A percentile compares a stretch with the other conserved stretches of the same genome.
Conservation (phyloP, 1,140 invertebrate genomes). For the Bathynomus jamesi region DNA sequence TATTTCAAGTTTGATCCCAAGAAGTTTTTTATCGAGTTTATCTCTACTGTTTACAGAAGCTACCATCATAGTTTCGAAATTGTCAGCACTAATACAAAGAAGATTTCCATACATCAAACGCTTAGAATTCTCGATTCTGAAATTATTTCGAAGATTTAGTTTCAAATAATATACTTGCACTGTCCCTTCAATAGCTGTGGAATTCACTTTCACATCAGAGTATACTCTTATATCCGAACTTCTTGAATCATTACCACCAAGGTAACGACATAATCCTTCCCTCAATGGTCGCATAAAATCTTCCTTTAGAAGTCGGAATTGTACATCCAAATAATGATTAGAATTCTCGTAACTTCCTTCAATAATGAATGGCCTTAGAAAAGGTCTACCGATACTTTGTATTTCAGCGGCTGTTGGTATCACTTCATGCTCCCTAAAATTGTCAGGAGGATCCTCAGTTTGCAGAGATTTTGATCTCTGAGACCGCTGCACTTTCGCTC, state of each 20-base stretch:
- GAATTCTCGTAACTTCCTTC: constrained; percentile 53
- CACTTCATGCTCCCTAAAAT: neutral
- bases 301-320: constrained; percentile 64
- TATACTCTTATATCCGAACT: constrained; percentile 23
- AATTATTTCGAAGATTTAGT: constrained; percentile 14
- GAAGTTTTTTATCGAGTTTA: constrained; percentile 45
- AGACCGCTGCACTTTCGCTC: neutral
- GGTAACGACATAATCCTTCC: constrained; percentile 12
- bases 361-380: constrained; percentile 53
- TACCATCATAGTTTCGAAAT: constrained; percentile 58
- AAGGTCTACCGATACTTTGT: constrained; percentile 30
- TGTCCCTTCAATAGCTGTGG: constrained; percentile 3
- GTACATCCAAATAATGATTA: constrained; percentile 66
- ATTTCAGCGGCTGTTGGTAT: neutral
- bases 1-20: constrained; percentile 47
- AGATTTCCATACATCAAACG: constrained; percentile 62
- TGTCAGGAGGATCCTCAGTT: neutral
- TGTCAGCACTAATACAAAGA: constrained; percentile 59
- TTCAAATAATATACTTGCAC: constrained; percentile 14
- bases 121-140: constrained; percentile 43
- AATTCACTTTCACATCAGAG: constrained; percentile 14
- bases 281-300: constrained; percentile 28
- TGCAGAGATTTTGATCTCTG: neutral
- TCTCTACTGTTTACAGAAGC: constrained; percentile 57
- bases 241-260: neutral